Evolutionary conservation across 2,113 vertebrate genomes (phyloP).

Genomic region (Pseudopodoces humilis): DNA sequence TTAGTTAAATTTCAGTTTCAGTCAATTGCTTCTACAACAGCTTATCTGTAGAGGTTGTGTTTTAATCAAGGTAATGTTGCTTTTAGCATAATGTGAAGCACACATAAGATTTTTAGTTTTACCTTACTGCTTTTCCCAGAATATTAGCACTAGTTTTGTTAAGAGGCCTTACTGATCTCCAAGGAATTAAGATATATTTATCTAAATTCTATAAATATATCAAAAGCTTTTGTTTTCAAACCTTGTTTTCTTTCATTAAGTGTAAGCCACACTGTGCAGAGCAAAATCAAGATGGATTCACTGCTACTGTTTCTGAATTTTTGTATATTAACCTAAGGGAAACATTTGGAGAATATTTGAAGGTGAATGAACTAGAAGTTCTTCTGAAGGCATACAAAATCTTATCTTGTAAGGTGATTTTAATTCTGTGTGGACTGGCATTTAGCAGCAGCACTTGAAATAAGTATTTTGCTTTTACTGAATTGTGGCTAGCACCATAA

Average conservation of each 20-base stretch:
- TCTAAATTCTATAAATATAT: neutral
- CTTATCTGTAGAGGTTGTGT: neutral
- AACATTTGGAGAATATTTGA: neutral
- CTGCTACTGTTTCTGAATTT: neutral
- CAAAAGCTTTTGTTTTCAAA: neutral
- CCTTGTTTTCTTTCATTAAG: neutral
- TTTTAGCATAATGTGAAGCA: neutral
- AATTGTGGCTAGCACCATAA: too few species aligned
- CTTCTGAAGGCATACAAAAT: neutral
- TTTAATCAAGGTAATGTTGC: neutral
- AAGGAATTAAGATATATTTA: neutral
- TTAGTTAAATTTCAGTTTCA: neutral
- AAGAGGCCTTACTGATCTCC: neutral
- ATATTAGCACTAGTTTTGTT: neutral
- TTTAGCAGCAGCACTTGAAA: neutral
- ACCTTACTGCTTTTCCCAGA: neutral
- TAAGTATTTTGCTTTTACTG: neutral
- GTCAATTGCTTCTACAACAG: neutral
- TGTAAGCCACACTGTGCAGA: neutral
- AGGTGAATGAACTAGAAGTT: neutral
- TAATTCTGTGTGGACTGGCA: neutral
- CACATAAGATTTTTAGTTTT: neutral
- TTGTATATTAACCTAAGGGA: neutral
- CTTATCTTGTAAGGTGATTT: neutral
- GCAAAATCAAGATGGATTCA: neutral